Percentiles rank a stretch among this genome's conserved stretches.
Conservation (phyloP, 2,797 vertebrate genomes). For the Microhierax caerulescens region DNA sequence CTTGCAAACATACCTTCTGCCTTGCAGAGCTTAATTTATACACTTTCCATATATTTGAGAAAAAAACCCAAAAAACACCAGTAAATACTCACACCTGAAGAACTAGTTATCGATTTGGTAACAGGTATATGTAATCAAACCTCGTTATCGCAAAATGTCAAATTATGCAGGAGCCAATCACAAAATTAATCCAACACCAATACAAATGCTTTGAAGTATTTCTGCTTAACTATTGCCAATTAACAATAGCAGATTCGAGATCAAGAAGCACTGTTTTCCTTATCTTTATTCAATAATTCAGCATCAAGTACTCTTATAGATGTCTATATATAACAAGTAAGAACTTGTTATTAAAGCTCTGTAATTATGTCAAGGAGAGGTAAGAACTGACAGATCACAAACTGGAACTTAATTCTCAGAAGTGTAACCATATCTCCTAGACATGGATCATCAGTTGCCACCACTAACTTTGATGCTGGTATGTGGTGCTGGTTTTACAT, state of each 20-base stretch:
- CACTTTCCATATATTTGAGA: background rate
- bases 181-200: background rate
- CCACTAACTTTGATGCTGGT: background rate
- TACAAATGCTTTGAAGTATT: background rate
- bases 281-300: background rate
- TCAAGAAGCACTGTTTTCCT: background rate
- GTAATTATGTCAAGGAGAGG: background rate
- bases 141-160: background rate
- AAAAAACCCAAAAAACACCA: background rate
- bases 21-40: background rate
- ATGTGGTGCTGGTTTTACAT: background rate
- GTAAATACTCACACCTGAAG: background rate
- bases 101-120: background rate
- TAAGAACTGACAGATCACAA: background rate
- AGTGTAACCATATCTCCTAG: background rate
- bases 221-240: background rate
- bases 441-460: background rate
- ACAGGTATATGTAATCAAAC: background rate
- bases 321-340: no score
- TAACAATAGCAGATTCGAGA: background rate
- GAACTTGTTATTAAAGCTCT: background rate
- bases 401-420: background rate
- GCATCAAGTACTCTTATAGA: background rate
- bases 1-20: background rate
- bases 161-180: background rate